Conservation (phyloP, 1,140 invertebrate species). For the Trachymyrmex cornetzi region DNA sequence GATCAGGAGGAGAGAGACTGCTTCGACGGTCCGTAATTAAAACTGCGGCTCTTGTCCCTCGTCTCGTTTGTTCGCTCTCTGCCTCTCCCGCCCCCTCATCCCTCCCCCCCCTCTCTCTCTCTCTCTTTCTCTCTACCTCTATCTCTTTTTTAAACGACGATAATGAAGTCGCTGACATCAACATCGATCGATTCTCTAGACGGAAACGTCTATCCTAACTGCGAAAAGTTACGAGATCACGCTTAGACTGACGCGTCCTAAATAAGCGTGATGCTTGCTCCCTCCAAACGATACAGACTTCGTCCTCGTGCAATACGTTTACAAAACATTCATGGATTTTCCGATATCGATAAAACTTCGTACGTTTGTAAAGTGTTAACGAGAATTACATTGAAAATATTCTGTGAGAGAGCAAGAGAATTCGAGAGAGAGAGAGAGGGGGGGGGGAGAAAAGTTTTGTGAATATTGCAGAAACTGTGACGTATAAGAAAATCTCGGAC, state of each 20-base stretch:
- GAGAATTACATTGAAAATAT: conserved; percentile 46
- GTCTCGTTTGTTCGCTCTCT: conserved; percentile 53
- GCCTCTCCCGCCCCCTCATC: conserved; percentile 24
- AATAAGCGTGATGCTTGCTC: conserved; percentile 38
- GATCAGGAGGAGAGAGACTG: conserved; percentile 55
- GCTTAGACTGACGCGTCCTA: conserved; percentile 53
- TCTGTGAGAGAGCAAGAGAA: not conserved
- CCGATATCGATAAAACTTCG: conserved; percentile 42
- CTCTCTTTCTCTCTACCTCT: not conserved
- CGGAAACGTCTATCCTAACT: conserved; percentile 53
- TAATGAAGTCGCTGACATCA: conserved; percentile 61
- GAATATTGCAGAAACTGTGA: not conserved
- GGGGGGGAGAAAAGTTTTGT: not conserved
- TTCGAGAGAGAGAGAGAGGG: not conserved
- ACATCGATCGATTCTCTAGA: conserved; percentile 42
- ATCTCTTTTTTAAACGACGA: conserved; percentile 36
- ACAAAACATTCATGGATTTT: conserved; percentile 1
- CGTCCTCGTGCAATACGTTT: conserved; percentile 5
- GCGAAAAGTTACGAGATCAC: conserved; percentile 59
- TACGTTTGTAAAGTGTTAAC: conserved; percentile 45
- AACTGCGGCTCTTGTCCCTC: conserved; percentile 60
- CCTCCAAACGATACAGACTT: not conserved
- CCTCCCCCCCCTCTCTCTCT: no score
- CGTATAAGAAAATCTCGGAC: not conserved
- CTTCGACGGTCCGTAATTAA: conserved; percentile 44